These are phyloP conservation scores for Maniola hyperantus DNA, from an alignment of 2,888 invertebrate genomes.

Conservation along the genomic window DNA sequence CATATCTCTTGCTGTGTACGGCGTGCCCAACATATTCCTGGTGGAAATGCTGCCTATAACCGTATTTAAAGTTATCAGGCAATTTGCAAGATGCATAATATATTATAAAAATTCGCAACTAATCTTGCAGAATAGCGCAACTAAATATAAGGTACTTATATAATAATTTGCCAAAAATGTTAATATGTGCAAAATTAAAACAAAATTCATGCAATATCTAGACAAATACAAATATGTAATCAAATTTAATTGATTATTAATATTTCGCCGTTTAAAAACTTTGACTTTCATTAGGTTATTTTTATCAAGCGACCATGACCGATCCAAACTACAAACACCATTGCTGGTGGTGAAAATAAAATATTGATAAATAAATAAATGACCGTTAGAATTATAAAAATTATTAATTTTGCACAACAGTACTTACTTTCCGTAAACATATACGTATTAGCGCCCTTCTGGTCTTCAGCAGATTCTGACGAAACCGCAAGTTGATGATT, in stretches of 20 bases:
- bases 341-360: too few relatives aligned
- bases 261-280: neutral
- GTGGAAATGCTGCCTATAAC: neutral
- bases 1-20: too few relatives aligned
- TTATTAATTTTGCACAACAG: neutral
- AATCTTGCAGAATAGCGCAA: conserved; percentile 1
- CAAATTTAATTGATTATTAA: too few relatives aligned
- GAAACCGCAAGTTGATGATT: conserved; percentile 45
- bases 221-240: too few relatives aligned
- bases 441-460: conserved; percentile 57
- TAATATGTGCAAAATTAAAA: neutral
- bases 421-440: conserved; percentile 71
- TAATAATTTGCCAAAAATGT: neutral
- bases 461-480: conserved; percentile 63
- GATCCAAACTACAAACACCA: neutral
- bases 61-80: neutral
- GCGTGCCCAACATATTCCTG: neutral
- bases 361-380: too few relatives aligned
- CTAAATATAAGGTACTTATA: neutral
- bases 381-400: neutral
- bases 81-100: neutral
- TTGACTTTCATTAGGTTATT: neutral
- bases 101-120: neutral
- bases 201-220: neutral
- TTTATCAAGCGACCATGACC: neutral